Evolutionary conservation across 2,113 vertebrate genomes (phyloP).

Genomic region (Nicator chloris): DNA sequence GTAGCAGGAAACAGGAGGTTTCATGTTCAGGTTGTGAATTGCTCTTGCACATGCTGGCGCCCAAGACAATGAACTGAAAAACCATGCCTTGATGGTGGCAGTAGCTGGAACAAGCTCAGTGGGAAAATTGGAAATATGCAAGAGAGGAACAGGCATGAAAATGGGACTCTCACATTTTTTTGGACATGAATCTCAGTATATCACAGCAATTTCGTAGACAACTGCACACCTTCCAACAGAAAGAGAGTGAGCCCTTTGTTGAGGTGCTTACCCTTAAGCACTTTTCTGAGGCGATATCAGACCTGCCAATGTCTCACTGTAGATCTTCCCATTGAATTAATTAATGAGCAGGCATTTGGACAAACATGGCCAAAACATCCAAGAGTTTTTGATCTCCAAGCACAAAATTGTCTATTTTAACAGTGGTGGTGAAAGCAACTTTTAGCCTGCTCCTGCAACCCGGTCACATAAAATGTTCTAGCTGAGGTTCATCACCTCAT

Average conservation of each 20-base stretch:
- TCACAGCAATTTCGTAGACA: not conserved
- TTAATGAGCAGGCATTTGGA: not conserved
- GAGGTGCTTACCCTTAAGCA: not conserved
- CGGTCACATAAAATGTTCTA: accelerated
- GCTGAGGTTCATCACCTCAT: not conserved
- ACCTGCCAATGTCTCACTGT: too few species aligned
- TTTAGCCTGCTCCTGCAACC: not conserved
- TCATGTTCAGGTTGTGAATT: not conserved
- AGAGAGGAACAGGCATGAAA: not conserved
- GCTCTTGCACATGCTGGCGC: not conserved
- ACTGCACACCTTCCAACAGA: not conserved
- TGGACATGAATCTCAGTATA: not conserved
- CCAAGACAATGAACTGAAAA: not conserved
- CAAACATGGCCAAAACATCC: not conserved
- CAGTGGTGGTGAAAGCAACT: not conserved
- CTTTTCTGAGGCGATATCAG: not conserved
- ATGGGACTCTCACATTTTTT: not conserved
- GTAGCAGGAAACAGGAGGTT: not conserved
- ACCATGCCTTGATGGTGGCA: not conserved
- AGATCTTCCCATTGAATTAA: not conserved
- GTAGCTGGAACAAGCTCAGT: not conserved
- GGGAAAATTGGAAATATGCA: not conserved
- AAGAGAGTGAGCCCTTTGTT: not conserved
- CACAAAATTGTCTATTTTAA: not conserved
- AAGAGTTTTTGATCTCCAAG: not conserved